phyloP scores from a whole-genome alignment of 2,797 vertebrate genomes.

The Heterohyrax brucei region DNA sequence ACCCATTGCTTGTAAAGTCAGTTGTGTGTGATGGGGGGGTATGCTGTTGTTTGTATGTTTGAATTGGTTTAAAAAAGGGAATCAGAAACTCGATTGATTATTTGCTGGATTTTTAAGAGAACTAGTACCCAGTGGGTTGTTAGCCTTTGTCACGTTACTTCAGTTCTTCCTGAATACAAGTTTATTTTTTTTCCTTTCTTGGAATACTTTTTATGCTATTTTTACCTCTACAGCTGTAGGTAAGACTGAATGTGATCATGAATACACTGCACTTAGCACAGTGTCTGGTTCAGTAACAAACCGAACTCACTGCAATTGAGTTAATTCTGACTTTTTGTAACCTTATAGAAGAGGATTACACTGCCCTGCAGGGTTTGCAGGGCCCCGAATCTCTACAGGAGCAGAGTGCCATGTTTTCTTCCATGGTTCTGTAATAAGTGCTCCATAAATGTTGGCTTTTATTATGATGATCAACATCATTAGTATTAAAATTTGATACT shows the following conservation, averaged over 20 bases:
- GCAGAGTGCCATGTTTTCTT: too few relatives aligned
- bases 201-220: neutral
- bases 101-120: neutral
- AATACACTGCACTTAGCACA: neutral
- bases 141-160: neutral
- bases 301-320: neutral
- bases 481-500: neutral
- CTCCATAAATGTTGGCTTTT: neutral
- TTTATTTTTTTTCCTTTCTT: neutral
- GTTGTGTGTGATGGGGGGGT: neutral
- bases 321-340: neutral
- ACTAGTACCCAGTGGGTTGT: neutral
- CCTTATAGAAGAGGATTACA: neutral
- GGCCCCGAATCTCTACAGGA: too few relatives aligned
- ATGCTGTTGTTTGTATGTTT: neutral
- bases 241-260: neutral
- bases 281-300: neutral
- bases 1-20: neutral
- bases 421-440: neutral
- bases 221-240: neutral
- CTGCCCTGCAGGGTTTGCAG: neutral
- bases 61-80: neutral
- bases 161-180: neutral
- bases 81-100: neutral
- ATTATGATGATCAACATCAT: neutral